phyloP scores from a whole-genome alignment of 2,113 vertebrate species.

The Saguinus imperator region DNA sequence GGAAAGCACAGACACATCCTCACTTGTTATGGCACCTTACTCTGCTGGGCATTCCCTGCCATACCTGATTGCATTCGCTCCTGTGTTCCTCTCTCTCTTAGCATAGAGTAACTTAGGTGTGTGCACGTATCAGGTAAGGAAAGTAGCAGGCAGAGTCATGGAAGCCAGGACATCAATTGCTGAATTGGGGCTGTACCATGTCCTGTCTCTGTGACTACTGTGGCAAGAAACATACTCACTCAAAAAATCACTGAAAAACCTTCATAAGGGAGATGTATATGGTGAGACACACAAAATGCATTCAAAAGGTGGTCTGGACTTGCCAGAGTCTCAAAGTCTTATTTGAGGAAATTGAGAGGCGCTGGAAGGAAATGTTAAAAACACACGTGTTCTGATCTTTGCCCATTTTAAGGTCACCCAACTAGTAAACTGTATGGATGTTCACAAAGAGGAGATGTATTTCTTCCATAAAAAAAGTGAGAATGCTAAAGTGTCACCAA shows the following conservation, averaged over 20 bases:
- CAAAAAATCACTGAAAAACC: neutral
- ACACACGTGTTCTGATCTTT: neutral
- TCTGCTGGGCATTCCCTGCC: rapidly evolving
- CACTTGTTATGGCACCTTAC: rapidly evolving
- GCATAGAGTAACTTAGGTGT: neutral
- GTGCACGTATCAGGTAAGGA: no score
- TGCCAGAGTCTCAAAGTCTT: neutral
- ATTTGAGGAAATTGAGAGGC: neutral
- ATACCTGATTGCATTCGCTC: rapidly evolving
- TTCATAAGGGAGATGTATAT: no score
- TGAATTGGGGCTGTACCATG: no score
- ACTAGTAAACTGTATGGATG: neutral
- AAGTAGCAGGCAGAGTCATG: neutral
- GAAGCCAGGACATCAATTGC: neutral
- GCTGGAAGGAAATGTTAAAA: neutral
- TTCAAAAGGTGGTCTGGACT: neutral
- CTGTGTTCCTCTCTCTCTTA: no score
- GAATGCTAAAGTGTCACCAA: neutral
- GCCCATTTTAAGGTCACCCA: neutral
- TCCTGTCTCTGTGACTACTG: neutral
- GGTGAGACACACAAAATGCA: neutral
- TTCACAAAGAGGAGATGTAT: neutral
- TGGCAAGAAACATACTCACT: neutral
- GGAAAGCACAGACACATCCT: neutral
- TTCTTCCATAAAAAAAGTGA: neutral